Evolutionary conservation across 2,797 vertebrate genomes (phyloP).

Genomic region (Sphenodon punctatus): DNA sequence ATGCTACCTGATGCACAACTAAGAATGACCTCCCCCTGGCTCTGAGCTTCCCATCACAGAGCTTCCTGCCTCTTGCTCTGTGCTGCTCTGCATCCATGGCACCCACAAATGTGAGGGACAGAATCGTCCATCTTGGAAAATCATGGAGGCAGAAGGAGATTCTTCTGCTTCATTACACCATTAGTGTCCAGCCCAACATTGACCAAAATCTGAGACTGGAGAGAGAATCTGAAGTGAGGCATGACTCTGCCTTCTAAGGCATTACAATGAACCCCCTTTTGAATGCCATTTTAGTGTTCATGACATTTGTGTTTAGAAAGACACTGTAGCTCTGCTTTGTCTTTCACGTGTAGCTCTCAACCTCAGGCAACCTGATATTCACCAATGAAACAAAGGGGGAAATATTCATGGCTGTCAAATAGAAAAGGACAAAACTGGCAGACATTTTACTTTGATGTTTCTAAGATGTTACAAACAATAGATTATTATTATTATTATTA

Average conservation of each 20-base stretch:
- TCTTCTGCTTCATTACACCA: too few species aligned
- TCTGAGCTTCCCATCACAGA: too few species aligned
- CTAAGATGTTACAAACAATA: constrained; percentile 10
- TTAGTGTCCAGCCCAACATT: neutral
- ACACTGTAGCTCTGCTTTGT: neutral
- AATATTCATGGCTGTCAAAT: constrained; percentile 12
- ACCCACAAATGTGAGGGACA: too few species aligned
- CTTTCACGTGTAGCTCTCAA: constrained; percentile 9
- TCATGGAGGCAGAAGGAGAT: too few species aligned
- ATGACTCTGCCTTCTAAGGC: neutral
- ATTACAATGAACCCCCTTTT: neutral
- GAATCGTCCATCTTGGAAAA: too few species aligned
- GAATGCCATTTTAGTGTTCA: neutral
- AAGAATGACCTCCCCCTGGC: too few species aligned
- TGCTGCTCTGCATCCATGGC: too few species aligned
- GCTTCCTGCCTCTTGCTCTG: too few species aligned
- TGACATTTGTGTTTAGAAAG: neutral
- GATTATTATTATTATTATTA: neutral
- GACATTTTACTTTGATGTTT: constrained; percentile 2
- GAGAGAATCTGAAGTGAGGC: neutral
- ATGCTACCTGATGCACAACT: too few species aligned
- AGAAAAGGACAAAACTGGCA: constrained; percentile 14
- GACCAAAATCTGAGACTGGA: neutral
- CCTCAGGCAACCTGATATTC: neutral
- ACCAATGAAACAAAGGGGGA: constrained; percentile 23